Base-by-base conservation (phyloP, 2,113 vertebrate species). In the Nothocercus julius region DNA sequence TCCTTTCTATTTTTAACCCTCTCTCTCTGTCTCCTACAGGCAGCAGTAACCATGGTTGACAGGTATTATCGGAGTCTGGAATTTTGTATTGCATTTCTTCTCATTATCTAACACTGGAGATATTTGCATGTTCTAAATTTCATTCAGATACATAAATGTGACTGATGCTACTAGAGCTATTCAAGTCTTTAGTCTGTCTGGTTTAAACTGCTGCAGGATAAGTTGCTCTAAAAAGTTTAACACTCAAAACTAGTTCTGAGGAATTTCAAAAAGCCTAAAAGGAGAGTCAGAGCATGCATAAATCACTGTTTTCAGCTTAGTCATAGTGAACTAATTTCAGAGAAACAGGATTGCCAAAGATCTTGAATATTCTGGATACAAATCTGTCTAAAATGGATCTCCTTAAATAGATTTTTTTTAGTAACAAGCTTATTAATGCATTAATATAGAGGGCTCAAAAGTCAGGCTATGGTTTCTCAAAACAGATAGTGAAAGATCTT, bases 11-110 rank as follows among this genome's bases (percentile, higher is more conserved):
- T 80, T 89, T 53, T 90, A 93, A 97, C 25, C 8, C 13, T 28
- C 7, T 76, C 38, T 83, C 19, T 85, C 76, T 88, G 87, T 22
- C 90, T 38, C 94, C 94, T 94, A 94, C 97, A 99, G 99, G 97
- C 97, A 56, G 98, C 98, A 40, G 97, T 98, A 92, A 96, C 98
- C 27, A 96, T 98, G 96, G 97, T 98, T 81, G 98, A 98, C 93
- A 99, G 99, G 99, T 99, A 98, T 98, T 81, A 82, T 61, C 72
- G 88, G 34, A 85, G 17, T 76, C 79, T 47, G 42, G 6, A 21
- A 40, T 80, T 95, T 79, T 83, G 32, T 91, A 77, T 82, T 74
- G 73, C 70, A 30, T 63, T 81, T 70, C 47, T 87, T 91, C 42
- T 38, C 15, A 21, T 92, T 76, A 69, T 82, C 83, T 40, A 49